Conservation (phyloP, 2,797 vertebrate species). For the Dendrocincla tyrannina region DNA sequence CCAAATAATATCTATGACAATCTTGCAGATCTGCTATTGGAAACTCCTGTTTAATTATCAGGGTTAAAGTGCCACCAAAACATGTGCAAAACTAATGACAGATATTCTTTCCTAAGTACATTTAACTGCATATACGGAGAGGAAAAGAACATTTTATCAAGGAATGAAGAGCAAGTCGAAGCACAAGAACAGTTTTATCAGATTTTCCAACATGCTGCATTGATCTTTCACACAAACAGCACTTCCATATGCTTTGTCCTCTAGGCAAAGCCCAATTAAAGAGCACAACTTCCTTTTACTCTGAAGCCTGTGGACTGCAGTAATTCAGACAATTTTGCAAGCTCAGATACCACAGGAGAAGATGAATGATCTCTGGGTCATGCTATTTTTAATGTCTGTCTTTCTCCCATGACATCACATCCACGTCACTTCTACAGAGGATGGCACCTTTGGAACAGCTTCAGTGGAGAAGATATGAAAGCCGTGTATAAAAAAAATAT, state of each 20-base stretch:
- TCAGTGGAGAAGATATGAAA: not conserved
- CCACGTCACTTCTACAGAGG: not conserved
- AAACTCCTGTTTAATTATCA: not conserved
- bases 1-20: not conserved
- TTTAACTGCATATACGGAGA: not conserved
- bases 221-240: not conserved
- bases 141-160: not conserved
- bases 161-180: not conserved
- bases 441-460: not conserved
- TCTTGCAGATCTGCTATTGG: not conserved
- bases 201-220: not conserved
- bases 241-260: not conserved
- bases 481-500: not conserved
- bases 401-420: conserved; percentile 5
- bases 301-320: not conserved
- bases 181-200: not conserved
- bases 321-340: conserved; percentile 30
- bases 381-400: conserved; percentile 25
- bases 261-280: not conserved
- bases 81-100: not conserved
- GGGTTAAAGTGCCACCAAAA: not conserved
- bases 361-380: not conserved
- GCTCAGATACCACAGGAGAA: not conserved
- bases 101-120: not conserved
- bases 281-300: not conserved